phyloP scores from a whole-genome alignment of 2,888 invertebrate species.

The Caenorhabditis plicata region DNA sequence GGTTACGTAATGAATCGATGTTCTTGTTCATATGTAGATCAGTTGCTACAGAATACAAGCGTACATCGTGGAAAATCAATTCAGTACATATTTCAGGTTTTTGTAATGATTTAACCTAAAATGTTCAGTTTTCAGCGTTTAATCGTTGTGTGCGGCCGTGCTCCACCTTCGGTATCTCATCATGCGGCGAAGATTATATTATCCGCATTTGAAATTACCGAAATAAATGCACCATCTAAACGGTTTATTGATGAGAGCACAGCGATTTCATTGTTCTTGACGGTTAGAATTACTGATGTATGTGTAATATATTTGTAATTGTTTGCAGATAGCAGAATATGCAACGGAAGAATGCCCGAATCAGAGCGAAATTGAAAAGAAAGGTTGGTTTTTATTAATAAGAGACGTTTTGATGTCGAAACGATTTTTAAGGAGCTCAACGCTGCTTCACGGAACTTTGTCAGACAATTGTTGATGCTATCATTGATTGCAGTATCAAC shows the following conservation, averaged over 20 bases:
- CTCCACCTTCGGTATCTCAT: conserved; percentile 10
- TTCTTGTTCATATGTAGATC: conserved; percentile 35
- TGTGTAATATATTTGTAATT: not conserved
- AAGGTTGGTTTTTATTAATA: not conserved
- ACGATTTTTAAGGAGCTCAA: not conserved
- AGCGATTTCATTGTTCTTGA: conserved; percentile 12
- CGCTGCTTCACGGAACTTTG: not conserved
- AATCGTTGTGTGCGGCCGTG: conserved; percentile 27
- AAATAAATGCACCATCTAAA: conserved; percentile 12
- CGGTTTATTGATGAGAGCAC: conserved; percentile 23
- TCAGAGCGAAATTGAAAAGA: not conserved
- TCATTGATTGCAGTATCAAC: no score
- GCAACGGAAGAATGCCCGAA: not conserved
- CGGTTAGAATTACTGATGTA: conserved; percentile 3
- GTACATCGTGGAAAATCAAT: conserved; percentile 32
- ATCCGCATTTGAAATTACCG: conserved; percentile 15
- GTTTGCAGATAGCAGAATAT: conserved; percentile 13
- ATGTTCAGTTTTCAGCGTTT: conserved; percentile 28
- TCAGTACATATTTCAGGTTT: conserved; percentile 35
- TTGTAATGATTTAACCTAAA: not conserved
- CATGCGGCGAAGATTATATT: conserved; percentile 30
- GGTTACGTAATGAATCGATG: conserved; percentile 24
- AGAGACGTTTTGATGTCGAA: not conserved
- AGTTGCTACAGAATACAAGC: conserved; percentile 21
- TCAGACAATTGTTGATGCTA: not conserved